Percentiles rank a stretch among this genome's conserved stretches.
These are phyloP conservation scores for Margaritifera margaritifera DNA, from an alignment of 2,888 invertebrate species.

Conservation along the genomic window DNA sequence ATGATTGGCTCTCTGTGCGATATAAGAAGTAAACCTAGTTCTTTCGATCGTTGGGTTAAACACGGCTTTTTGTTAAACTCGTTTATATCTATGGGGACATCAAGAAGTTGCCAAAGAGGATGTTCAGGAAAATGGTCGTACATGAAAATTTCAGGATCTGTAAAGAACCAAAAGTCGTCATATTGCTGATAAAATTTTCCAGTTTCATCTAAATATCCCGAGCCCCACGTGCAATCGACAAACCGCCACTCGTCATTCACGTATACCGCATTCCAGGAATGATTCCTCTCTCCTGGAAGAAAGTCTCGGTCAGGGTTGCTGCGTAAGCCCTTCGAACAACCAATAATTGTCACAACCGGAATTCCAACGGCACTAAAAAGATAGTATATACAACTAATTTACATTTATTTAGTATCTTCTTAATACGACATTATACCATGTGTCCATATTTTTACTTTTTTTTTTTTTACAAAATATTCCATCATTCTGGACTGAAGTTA, in stretches of 20 bases:
- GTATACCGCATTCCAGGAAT: slow-evolving; percentile 51
- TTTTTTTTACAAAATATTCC: too few species aligned
- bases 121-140: slow-evolving; percentile 51
- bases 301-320: slow-evolving; percentile 40
- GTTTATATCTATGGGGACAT: slow-evolving; percentile 39
- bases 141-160: slow-evolving; percentile 51
- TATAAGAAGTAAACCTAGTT: slow-evolving; percentile 29
- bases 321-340: slow-evolving; percentile 45
- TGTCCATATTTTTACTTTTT: too few species aligned
- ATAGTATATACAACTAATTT: too few species aligned
- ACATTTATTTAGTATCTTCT: too few species aligned
- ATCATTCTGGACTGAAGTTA: too few species aligned
- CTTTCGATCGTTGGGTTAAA: slow-evolving; percentile 33
- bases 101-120: slow-evolving; percentile 48
- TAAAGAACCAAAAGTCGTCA: slow-evolving; percentile 59
- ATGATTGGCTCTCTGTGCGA: slow-evolving; percentile 40
- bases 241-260: slow-evolving; percentile 44
- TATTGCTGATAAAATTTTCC: slow-evolving; percentile 38
- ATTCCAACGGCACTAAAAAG: slow-evolving; percentile 35
- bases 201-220: slow-evolving; percentile 28
- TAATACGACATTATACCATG: too few species aligned
- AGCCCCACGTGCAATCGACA: slow-evolving; percentile 52
- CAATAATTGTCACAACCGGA: slow-evolving; percentile 40
- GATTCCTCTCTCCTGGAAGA: slow-evolving; percentile 31
- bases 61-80: slow-evolving; percentile 40